Percentiles rank a stretch among this genome's conserved stretches.
phyloP scores from a whole-genome alignment of 2,888 invertebrate species.

The Leistus spinibarbis region DNA sequence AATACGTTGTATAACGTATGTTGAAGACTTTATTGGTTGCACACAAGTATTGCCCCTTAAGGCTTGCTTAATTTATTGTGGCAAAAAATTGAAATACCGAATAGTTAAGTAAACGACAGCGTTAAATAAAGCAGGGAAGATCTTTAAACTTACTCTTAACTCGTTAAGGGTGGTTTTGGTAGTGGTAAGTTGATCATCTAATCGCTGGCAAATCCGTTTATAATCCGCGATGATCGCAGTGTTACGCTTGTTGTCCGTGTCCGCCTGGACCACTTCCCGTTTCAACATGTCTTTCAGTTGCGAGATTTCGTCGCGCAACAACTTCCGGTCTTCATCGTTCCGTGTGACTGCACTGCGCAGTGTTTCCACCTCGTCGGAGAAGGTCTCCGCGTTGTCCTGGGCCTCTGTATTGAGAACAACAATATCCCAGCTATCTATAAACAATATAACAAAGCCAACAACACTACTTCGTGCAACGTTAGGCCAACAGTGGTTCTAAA shows the following conservation, averaged over 20 bases:
- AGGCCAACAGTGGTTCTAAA: background rate
- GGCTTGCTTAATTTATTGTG: too few species aligned
- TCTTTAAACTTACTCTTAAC: constrained; percentile 68
- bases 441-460: constrained; percentile 27
- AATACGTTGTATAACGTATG: too few species aligned
- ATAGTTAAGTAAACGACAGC: too few species aligned
- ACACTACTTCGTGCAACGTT: constrained; percentile 31
- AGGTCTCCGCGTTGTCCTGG: constrained; percentile 64
- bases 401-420: constrained; percentile 62
- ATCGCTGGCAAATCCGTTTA: constrained; percentile 86
- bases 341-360: constrained; percentile 65
- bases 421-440: constrained; percentile 57
- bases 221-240: constrained; percentile 88
- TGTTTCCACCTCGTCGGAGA: constrained; percentile 64
- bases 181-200: constrained; percentile 79
- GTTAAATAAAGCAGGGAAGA: too few species aligned
- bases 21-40: too few species aligned
- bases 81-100: too few species aligned
- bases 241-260: constrained; percentile 75
- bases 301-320: constrained; percentile 57
- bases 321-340: constrained; percentile 68
- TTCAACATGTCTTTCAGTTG: constrained; percentile 79
- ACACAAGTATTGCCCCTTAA: too few species aligned
- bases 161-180: constrained; percentile 66
- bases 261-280: constrained; percentile 74